Evolutionary conservation across 2,888 invertebrate genomes (phyloP).

Genomic region (Cataglyphis rosenhaueri): DNA sequence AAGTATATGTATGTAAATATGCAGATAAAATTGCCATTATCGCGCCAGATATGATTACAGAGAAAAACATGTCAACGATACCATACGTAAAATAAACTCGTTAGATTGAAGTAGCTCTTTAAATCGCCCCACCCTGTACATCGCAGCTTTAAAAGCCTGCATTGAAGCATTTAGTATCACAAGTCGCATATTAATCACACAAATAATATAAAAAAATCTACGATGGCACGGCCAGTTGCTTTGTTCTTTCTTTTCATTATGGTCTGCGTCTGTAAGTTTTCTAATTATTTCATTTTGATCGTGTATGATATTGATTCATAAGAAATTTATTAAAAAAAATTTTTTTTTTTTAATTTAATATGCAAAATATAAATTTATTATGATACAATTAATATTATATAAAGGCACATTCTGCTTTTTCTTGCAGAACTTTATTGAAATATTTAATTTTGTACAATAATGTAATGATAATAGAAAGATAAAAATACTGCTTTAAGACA

Average conservation of each 20-base stretch:
- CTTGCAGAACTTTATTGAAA: not conserved
- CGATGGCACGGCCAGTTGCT: constrained; percentile 37
- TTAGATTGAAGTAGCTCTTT: too few species aligned
- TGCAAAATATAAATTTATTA: not conserved
- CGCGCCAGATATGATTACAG: not conserved
- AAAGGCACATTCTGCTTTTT: not conserved
- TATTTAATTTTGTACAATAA: not conserved
- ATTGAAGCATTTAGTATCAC: not conserved
- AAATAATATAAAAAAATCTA: not conserved
- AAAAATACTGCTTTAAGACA: not conserved
- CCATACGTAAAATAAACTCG: not conserved
- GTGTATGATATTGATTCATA: not conserved
- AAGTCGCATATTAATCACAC: not conserved
- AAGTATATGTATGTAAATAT: not conserved
- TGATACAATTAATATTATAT: not conserved
- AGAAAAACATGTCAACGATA: not conserved
- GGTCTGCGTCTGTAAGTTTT: constrained; percentile 46
- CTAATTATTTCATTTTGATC: not conserved
- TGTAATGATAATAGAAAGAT: not conserved
- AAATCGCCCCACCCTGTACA: not conserved
- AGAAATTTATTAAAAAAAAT: not conserved
- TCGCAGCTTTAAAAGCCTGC: not conserved
- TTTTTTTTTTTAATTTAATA: not conserved
- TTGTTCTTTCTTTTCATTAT: constrained; percentile 33
- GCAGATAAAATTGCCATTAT: constrained; percentile 10